Percentiles rank a stretch among this genome's conserved stretches.
phyloP scores from a whole-genome alignment of 2,888 invertebrate species.

The Melikaiella ostensackeni region DNA sequence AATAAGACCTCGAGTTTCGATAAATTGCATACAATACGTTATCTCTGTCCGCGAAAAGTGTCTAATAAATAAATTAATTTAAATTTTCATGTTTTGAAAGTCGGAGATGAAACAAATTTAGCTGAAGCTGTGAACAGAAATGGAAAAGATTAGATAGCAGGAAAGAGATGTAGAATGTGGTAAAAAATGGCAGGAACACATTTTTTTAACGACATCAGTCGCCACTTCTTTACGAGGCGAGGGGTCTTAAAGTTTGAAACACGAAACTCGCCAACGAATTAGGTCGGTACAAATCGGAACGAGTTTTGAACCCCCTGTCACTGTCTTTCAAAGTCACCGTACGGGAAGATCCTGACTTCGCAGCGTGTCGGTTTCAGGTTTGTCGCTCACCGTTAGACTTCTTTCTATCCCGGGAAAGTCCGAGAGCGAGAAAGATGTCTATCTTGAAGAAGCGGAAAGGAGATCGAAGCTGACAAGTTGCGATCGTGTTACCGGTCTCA shows the following conservation, averaged over 20 bases:
- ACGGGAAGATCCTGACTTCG: conserved; percentile 24
- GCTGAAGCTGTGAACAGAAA: background rate
- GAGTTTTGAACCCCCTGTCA: conserved; percentile 34
- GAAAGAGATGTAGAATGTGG: conserved; percentile 5
- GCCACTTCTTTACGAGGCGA: background rate
- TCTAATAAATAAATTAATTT: too few species aligned
- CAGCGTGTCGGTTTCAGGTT: conserved; percentile 32
- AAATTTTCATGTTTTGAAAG: background rate
- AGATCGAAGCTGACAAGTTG: conserved; percentile 40
- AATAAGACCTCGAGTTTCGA: background rate
- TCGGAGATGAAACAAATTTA: background rate
- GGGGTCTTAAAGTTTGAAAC: conserved; percentile 12
- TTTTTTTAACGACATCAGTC: conserved; percentile 24
- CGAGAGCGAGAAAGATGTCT: conserved; percentile 35
- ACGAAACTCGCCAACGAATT: conserved; percentile 27
- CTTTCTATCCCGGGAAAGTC: conserved; percentile 32
- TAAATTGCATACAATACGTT: background rate
- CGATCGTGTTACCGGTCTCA: conserved; percentile 38
- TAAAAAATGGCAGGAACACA: background rate
- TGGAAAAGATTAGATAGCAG: background rate
- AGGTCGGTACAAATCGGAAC: conserved; percentile 28
- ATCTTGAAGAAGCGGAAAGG: conserved; percentile 38
- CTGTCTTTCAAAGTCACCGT: conserved; percentile 33
- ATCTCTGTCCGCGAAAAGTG: background rate
- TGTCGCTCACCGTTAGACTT: conserved; percentile 39